A percentile compares a stretch with the other conserved stretches of the same genome.
Evolutionary conservation across 2,113 vertebrate species (phyloP).

Genomic region (Chloebia gouldiae): DNA sequence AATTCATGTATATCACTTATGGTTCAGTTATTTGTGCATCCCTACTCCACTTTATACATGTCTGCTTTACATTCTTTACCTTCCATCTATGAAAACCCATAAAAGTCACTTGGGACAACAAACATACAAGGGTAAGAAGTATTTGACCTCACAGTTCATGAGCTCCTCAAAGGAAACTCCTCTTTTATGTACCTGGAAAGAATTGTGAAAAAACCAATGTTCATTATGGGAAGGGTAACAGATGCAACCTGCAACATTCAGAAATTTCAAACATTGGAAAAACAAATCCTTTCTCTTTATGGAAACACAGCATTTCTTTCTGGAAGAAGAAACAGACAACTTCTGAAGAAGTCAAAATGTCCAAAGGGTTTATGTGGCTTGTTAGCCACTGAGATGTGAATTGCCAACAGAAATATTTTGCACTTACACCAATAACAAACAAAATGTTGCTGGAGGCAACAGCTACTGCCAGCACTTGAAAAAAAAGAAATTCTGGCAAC

Average conservation of each 20-base stretch:
- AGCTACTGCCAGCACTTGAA: slow-evolving; percentile 5
- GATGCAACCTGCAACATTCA: background rate
- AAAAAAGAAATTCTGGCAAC: slow-evolving; percentile 19
- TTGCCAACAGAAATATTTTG: slow-evolving; percentile 19
- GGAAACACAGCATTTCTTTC: slow-evolving; percentile 6
- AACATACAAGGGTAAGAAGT: background rate
- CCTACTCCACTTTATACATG: background rate
- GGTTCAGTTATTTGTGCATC: background rate
- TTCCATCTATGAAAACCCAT: background rate
- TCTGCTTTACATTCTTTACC: background rate
- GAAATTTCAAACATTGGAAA: background rate
- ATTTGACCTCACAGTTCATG: background rate
- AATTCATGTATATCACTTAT: background rate
- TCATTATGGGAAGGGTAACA: background rate
- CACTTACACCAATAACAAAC: slow-evolving; percentile 31
- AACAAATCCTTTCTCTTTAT: background rate
- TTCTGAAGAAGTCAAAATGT: slow-evolving; percentile 9
- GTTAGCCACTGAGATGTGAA: background rate
- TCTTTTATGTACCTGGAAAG: background rate
- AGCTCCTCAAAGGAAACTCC: background rate
- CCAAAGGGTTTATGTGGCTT: background rate
- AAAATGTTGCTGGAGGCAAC: slow-evolving; percentile 20
- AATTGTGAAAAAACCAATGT: background rate
- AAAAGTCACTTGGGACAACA: background rate
- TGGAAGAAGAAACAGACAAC: background rate